phyloP scores from a whole-genome alignment of 2,888 invertebrate species.

The Odontothrips loti region DNA sequence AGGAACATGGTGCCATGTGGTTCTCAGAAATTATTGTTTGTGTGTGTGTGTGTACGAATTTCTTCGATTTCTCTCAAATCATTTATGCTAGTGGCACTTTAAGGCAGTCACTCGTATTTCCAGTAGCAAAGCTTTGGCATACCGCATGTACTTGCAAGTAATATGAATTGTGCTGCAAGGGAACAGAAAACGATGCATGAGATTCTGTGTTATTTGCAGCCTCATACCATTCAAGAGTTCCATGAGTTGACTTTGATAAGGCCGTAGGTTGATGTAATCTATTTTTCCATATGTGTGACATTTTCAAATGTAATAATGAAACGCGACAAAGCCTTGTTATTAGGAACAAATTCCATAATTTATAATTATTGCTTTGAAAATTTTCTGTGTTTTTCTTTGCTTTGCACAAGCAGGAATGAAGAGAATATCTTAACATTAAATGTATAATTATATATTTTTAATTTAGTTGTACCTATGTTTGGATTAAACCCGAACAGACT shows the following conservation, averaged over 20 bases:
- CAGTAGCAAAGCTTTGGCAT: conserved; percentile 19
- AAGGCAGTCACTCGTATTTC: background rate
- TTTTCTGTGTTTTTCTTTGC: conserved; percentile 26
- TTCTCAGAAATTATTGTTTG: conserved; percentile 14
- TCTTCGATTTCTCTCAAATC: background rate
- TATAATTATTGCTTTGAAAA: conserved; percentile 27
- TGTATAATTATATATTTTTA: conserved; percentile 26
- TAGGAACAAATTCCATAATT: conserved; percentile 27
- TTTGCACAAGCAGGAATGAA: conserved; percentile 26
- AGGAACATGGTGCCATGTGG: conserved; percentile 25
- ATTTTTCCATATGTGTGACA: conserved; percentile 26
- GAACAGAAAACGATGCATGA: background rate
- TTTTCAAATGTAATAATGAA: conserved; percentile 24
- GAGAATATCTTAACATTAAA: conserved; percentile 23
- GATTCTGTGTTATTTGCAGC: conserved; percentile 10
- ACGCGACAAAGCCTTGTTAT: conserved; percentile 26
- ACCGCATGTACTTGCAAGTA: background rate
- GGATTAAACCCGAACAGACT: conserved; percentile 26
- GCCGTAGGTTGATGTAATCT: conserved; percentile 24
- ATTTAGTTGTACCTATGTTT: conserved; percentile 25
- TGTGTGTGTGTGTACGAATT: conserved; percentile 13
- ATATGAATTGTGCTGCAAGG: conserved; percentile 17
- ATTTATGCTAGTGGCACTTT: background rate
- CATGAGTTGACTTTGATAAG: conserved; percentile 20
- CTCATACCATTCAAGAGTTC: conserved; percentile 17